These are phyloP conservation scores for Piprites chloris DNA, from an alignment of 2,113 vertebrate species.

Conservation along the genomic window DNA sequence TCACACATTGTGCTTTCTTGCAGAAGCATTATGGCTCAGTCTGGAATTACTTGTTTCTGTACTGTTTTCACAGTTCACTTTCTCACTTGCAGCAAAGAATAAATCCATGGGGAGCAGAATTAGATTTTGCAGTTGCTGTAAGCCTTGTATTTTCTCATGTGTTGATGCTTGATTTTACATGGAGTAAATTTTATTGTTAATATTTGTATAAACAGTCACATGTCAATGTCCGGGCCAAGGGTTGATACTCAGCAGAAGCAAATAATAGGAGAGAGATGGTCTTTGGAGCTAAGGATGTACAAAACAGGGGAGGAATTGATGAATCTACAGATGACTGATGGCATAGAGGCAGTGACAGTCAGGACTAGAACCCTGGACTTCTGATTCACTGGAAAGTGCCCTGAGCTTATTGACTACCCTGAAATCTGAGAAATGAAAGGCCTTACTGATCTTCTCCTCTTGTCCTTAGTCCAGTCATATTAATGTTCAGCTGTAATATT, in stretches of 20 bases:
- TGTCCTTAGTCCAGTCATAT: neutral
- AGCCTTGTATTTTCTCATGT: neutral
- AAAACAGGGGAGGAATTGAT: neutral
- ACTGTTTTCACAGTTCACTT: neutral
- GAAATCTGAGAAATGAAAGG: neutral
- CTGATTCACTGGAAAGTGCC: neutral
- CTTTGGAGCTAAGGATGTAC: neutral
- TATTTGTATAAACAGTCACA: neutral
- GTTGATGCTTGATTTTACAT: neutral
- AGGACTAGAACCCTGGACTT: neutral
- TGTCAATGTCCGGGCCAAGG: neutral
- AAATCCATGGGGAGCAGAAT: neutral
- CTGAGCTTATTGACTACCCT: neutral
- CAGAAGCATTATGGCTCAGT: neutral
- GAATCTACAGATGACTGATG: neutral
- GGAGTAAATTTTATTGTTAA: neutral
- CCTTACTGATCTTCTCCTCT: neutral
- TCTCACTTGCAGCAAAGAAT: constrained; percentile 5
- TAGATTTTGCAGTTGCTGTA: neutral
- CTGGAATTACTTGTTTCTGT: neutral
- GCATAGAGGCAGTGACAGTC: neutral
- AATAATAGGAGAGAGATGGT: neutral
- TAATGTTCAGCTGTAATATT: neutral
- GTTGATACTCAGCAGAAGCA: neutral
- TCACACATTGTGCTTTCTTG: neutral